A percentile compares a stretch with the other conserved stretches of the same genome.
Conservation (phyloP, 2,797 vertebrate species). For the Parambassis ranga region DNA sequence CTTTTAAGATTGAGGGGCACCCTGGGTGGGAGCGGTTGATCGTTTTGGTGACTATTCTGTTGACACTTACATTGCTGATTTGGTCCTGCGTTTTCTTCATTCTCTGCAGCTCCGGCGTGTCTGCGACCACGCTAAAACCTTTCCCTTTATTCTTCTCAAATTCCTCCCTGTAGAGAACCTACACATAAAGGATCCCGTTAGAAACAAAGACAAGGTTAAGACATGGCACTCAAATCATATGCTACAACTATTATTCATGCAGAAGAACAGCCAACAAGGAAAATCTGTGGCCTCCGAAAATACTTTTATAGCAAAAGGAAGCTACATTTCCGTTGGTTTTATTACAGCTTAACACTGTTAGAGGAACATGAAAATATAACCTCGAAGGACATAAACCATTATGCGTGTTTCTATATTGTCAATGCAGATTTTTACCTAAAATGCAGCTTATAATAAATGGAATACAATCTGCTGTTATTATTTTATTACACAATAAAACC, state of each 20-base stretch:
- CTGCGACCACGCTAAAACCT: conserved; percentile 91
- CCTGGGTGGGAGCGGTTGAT: too few relatives aligned
- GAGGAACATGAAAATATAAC: background rate
- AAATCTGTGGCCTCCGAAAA: conserved; percentile 12
- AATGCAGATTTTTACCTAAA: too few relatives aligned
- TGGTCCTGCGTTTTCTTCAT: conserved; percentile 96
- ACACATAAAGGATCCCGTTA: conserved; percentile 12
- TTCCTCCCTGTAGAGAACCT: conserved; percentile 97
- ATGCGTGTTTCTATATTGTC: too few relatives aligned
- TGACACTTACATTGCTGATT: conserved; percentile 92
- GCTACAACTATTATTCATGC: background rate
- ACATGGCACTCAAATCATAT: background rate
- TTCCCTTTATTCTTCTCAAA: conserved; percentile 98
- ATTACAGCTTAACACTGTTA: background rate
- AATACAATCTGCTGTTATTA: too few relatives aligned
- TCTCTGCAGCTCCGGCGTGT: conserved; percentile 94
- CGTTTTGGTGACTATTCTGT: background rate
- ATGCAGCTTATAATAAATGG: too few relatives aligned
- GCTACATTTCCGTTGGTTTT: background rate
- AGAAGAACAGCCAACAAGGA: conserved; percentile 7
- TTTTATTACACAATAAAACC: background rate
- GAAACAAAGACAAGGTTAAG: background rate
- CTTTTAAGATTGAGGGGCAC: background rate
- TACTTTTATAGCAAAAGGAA: background rate
- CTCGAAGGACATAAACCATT: too few relatives aligned